Conservation (phyloP, 2,888 invertebrate genomes). For the Teleiodes luculella region DNA sequence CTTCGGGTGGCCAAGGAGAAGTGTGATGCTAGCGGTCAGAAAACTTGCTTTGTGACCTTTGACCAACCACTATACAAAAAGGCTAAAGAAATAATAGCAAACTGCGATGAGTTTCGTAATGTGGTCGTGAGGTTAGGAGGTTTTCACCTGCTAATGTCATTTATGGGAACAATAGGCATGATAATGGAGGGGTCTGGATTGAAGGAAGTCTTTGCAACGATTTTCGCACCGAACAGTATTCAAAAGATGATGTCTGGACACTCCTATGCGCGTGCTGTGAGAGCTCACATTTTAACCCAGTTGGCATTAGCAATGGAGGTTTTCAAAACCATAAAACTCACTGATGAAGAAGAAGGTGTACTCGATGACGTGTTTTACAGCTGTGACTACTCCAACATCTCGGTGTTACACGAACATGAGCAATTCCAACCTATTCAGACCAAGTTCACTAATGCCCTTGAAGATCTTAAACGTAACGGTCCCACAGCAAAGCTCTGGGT, state of each 20-base stretch:
- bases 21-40: not conserved
- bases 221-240: not conserved
- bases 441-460: not conserved
- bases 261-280: not conserved
- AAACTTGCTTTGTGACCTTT: conserved; percentile 21
- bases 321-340: too few relatives aligned
- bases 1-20: not conserved
- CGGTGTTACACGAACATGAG: not conserved
- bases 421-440: not conserved
- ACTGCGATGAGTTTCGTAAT: conserved; percentile 23
- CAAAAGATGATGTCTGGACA: conserved; percentile 21
- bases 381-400: too few relatives aligned
- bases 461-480: conserved; percentile 24
- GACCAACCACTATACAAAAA: conserved; percentile 36
- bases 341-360: too few relatives aligned
- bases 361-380: too few relatives aligned
- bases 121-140: conserved; percentile 35
- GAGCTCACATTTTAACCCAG: not conserved
- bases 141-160: conserved; percentile 41
- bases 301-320: too few relatives aligned
- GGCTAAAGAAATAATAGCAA: conserved; percentile 32
- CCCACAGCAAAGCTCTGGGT: conserved; percentile 37
- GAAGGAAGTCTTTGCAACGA: conserved; percentile 26
- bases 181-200: conserved; percentile 40
- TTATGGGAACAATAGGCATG: conserved; percentile 33